Evolutionary conservation across 2,888 invertebrate genomes (phyloP).

Genomic region (Phytoseiulus persimilis): DNA sequence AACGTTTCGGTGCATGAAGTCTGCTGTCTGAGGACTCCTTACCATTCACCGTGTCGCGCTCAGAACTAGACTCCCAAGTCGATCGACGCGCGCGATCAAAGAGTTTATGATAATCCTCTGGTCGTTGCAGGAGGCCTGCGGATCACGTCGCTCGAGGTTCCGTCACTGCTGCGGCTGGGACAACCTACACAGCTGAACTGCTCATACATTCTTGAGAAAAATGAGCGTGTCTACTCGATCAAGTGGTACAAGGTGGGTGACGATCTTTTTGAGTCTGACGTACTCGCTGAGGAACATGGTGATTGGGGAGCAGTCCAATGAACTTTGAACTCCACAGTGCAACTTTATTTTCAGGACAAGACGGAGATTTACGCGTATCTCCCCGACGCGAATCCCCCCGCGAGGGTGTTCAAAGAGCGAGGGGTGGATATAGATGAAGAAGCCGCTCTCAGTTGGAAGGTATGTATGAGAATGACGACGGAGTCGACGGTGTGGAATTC

Average conservation of each 20-base stretch:
- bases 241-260: conserved; percentile 15
- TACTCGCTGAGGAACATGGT: no score
- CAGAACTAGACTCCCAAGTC: no score
- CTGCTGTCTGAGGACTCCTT: no score
- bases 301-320: no score
- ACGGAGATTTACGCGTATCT: conserved; percentile 28
- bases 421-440: background rate
- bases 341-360: background rate
- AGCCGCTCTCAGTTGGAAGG: background rate
- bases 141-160: background rate
- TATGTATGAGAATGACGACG: background rate
- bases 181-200: conserved; percentile 13
- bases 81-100: no score
- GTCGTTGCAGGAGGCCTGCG: background rate
- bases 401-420: background rate
- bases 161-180: background rate
- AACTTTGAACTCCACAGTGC: background rate
- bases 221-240: conserved; percentile 13
- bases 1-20: no score
- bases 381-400: background rate
- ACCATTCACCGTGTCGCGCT: no score
- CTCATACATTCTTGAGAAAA: background rate
- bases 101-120: background rate
- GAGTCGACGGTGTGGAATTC: no score
- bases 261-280: no score